Evolutionary conservation across 2,888 invertebrate genomes (phyloP), one percentile per base, ranked within the genome.

Genomic region (Oscheius sp.): DNA sequence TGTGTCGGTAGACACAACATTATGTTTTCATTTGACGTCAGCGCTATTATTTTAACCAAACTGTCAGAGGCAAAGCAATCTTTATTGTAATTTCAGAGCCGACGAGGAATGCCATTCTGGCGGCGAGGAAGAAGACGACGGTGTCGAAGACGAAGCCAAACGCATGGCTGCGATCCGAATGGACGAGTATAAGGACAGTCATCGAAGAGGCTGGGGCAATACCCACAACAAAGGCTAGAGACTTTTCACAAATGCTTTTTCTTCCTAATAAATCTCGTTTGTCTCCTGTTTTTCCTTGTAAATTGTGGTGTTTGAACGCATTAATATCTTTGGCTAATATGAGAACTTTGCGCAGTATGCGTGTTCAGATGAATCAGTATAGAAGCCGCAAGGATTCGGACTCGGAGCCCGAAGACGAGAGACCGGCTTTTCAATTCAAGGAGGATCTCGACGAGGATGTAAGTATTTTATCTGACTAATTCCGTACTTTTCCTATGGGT

Each of bases 161-260:
- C 73, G 88, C 33, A 76, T 77, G 62, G 78, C 79, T 55, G 74
- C 76, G 48, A 82, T 84, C 70, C 75, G 77, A 42, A 79, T 77
- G 79, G 88, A 88, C 63, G 88, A 88, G 70, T 88, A 86, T 76
- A 86, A 86, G 74, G 88, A 88, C 74, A 77, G 79, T 55, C 85
- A 88, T 76, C 82, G 85, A 7, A 74, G 87, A 10, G 88, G 88
- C 4, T 87, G 86, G 84, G 88, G 88, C 59, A 88, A 88, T 73
- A 87, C 79, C 21, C 81, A 87, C 75, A 86, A 86, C 68, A 87
- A 87, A 76, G 88, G 88, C 74, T 88, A 76, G 79, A 59, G 37
- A 11, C 55, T 29, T 33, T 53, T 53, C 1, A 53, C 53, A 29
- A 53, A 53, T 53, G 53, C 11, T 53, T 53, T 13, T 11, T 4